These are phyloP conservation scores for Altica lythri DNA, from an alignment of 2,888 invertebrate genomes.

Conservation along the genomic window DNA sequence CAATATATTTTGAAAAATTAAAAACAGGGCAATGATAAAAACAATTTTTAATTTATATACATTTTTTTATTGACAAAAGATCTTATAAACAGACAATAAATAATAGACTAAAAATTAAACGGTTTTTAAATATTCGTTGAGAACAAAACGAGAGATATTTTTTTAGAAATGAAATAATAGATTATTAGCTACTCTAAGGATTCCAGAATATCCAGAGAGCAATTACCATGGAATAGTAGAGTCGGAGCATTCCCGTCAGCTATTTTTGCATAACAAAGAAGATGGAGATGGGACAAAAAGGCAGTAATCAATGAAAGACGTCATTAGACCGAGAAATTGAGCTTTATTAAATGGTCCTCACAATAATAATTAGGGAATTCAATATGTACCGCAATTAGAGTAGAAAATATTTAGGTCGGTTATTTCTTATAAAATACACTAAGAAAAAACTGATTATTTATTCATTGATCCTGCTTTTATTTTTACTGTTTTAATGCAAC, in stretches of 20 bases:
- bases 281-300: conserved; percentile 32
- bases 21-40: too few species aligned
- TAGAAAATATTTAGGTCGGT: conserved; percentile 38
- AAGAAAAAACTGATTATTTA: not conserved
- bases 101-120: too few species aligned
- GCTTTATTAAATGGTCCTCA: conserved; percentile 40
- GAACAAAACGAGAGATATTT: too few species aligned
- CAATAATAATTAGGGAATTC: conserved; percentile 44
- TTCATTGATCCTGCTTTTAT: not conserved
- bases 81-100: too few species aligned
- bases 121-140: too few species aligned
- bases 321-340: conserved; percentile 40
- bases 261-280: conserved; percentile 40
- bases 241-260: conserved; percentile 21
- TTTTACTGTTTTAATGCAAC: too few species aligned
- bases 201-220: too few species aligned
- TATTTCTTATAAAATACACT: conserved; percentile 13
- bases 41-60: too few species aligned
- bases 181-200: conserved; percentile 9
- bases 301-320: conserved; percentile 42
- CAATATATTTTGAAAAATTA: too few species aligned
- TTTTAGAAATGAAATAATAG: conserved; percentile 4
- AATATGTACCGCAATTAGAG: conserved; percentile 44
- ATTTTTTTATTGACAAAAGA: too few species aligned
- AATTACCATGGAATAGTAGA: conserved; percentile 7